Percentiles rank a stretch among this genome's conserved stretches.
These are phyloP conservation scores for Sorex fumeus DNA, from an alignment of 2,113 vertebrate genomes.

Conservation along the genomic window DNA sequence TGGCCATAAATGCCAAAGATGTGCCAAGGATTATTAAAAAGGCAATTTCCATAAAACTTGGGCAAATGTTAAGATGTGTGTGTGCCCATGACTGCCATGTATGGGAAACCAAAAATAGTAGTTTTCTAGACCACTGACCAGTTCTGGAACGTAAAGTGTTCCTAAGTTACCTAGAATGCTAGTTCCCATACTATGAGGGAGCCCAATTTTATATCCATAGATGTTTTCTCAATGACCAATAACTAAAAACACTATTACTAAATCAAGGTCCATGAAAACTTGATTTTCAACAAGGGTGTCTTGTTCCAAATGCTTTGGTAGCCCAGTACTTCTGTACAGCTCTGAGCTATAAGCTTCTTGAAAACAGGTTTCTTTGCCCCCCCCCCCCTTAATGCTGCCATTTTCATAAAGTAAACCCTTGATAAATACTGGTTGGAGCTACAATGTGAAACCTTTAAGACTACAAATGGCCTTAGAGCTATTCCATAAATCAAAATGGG, in stretches of 20 bases:
- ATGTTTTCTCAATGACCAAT: not conserved
- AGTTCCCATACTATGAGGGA: not conserved
- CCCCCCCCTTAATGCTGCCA: not conserved
- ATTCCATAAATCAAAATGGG: slow-evolving; percentile 29
- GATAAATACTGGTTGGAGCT: not conserved
- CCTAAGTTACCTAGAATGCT: not conserved
- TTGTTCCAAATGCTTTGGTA: slow-evolving; percentile 5
- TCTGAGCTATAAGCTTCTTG: not conserved
- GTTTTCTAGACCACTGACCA: not conserved
- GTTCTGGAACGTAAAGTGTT: not conserved
- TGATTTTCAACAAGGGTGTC: not conserved
- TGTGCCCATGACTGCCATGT: not conserved
- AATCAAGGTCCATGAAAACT: not conserved
- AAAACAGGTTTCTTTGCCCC: not conserved
- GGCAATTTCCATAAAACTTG: not conserved
- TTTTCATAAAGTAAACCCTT: not conserved
- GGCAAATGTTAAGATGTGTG: no score
- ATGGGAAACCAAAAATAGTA: not conserved
- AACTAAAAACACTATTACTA: not conserved
- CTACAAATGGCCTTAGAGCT: slow-evolving; percentile 25
- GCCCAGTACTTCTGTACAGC: not conserved
- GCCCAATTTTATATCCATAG: not conserved
- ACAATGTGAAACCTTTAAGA: not conserved
- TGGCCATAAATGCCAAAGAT: no score
- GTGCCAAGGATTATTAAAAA: no score